Percentiles rank a stretch among this genome's conserved stretches.
Evolutionary conservation across 2,888 invertebrate species (phyloP).

Genomic region (Hyposoter didymator): DNA sequence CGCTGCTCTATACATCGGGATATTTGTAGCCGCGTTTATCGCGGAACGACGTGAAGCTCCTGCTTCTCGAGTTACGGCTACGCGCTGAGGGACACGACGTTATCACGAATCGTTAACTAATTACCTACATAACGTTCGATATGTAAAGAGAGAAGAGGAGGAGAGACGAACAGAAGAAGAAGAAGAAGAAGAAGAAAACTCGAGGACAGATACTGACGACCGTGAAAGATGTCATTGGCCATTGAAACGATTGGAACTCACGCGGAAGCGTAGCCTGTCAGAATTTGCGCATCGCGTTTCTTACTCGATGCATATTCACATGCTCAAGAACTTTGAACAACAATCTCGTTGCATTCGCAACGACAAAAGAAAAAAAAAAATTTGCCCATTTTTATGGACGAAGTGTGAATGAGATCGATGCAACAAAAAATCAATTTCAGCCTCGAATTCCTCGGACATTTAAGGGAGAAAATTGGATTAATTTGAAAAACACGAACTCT

Average conservation of each 20-base stretch:
- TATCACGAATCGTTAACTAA: conserved; percentile 70
- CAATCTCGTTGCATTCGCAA: no score
- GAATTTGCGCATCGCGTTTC: conserved; percentile 27
- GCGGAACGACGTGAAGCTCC: conserved; percentile 36
- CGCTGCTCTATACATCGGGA: conserved; percentile 42
- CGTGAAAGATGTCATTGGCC: conserved; percentile 72
- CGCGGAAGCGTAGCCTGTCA: conserved; percentile 56
- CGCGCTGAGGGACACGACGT: conserved; percentile 44
- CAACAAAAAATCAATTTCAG: no score
- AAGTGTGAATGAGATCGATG: no score
- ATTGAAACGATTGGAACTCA: conserved; percentile 72
- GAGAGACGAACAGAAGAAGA: background rate
- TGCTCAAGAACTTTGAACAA: background rate
- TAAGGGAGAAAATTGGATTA: no score
- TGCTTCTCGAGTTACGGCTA: conserved; percentile 53
- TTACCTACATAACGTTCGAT: conserved; percentile 58
- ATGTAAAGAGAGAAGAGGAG: conserved; percentile 2
- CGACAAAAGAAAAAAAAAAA: no score
- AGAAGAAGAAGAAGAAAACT: conserved; percentile 15
- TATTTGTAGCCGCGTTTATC: conserved; percentile 54
- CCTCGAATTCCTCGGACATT: no score
- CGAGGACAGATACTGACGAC: conserved; percentile 65
- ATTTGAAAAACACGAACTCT: background rate
- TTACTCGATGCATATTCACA: conserved; percentile 5
- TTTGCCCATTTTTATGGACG: no score